Percentiles rank a stretch among this genome's conserved stretches.
phyloP scores from a whole-genome alignment of 2,888 invertebrate genomes.

The Rotaria sp. region DNA sequence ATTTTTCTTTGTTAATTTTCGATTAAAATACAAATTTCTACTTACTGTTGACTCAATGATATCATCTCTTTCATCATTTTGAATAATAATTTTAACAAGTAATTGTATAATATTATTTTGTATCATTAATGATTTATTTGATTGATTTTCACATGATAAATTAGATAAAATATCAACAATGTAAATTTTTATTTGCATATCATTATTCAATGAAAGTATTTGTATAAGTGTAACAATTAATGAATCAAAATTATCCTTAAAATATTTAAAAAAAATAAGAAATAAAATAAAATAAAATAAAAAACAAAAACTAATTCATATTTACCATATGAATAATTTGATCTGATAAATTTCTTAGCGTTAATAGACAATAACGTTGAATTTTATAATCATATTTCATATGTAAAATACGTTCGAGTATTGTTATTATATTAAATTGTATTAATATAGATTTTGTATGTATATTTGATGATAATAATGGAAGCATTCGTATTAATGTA shows the following conservation, averaged over 20 bases:
- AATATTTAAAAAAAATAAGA: not conserved
- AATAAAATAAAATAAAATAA: not conserved
- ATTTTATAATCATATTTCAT: not conserved
- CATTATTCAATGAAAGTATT: not conserved
- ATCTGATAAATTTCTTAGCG: not conserved
- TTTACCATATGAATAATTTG: not conserved
- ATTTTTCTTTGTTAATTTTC: no score
- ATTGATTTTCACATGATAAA: constrained; percentile 6
- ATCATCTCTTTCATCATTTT: not conserved
- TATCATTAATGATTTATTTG: not conserved
- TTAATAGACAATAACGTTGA: not conserved
- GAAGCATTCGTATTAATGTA: not conserved
- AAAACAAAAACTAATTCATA: not conserved
- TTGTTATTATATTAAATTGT: not conserved
- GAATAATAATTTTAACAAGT: not conserved
- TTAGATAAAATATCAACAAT: not conserved
- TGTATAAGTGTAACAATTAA: not conserved
- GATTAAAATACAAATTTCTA: not conserved
- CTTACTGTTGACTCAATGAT: not conserved
- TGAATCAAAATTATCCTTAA: constrained; percentile 3
- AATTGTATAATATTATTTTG: not conserved
- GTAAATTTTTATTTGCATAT: not conserved
- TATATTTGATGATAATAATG: not conserved
- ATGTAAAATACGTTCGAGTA: not conserved
- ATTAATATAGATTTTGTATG: not conserved